Evolutionary conservation across 1,140 invertebrate genomes (phyloP).

Genomic region (Dendrolimus kikuchii): DNA sequence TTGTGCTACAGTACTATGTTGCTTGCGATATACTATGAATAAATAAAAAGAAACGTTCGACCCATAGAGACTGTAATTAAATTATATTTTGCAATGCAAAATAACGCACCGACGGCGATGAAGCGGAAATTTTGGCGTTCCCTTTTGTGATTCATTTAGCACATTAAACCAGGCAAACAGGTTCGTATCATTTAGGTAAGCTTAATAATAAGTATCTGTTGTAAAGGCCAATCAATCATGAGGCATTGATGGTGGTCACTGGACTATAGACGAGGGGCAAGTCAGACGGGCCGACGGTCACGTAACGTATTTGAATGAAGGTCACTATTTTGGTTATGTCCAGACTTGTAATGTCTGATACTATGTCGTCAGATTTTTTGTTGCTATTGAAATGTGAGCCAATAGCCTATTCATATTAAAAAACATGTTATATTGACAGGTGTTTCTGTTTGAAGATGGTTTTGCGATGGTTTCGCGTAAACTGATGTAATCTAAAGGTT

Average conservation of each 20-base stretch:
- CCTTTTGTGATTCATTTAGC: slow-evolving; percentile 12
- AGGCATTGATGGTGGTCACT: slow-evolving; percentile 26
- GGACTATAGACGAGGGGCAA: slow-evolving; percentile 21
- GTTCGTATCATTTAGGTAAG: slow-evolving; percentile 5
- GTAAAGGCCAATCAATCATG: slow-evolving; percentile 11
- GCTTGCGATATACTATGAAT: no score
- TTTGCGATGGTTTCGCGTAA: no score
- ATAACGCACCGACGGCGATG: no score
- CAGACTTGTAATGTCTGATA: slow-evolving; percentile 14
- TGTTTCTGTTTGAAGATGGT: no score
- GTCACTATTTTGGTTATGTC: slow-evolving; percentile 19
- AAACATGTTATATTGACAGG: not conserved
- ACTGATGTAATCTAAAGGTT: no score
- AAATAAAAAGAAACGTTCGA: no score
- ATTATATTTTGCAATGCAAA: no score
- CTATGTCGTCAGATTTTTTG: slow-evolving; percentile 11
- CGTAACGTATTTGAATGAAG: slow-evolving; percentile 22
- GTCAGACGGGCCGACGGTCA: slow-evolving; percentile 17
- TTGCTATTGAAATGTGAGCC: not conserved
- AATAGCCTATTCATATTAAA: not conserved
- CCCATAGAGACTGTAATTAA: no score
- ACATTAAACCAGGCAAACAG: slow-evolving; percentile 3
- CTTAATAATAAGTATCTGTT: slow-evolving; percentile 12
- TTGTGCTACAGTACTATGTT: no score
- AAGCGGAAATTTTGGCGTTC: not conserved